These are phyloP conservation scores for Daphoenositta chrysoptera DNA, from an alignment of 2,113 vertebrate genomes.

Conservation along the genomic window DNA sequence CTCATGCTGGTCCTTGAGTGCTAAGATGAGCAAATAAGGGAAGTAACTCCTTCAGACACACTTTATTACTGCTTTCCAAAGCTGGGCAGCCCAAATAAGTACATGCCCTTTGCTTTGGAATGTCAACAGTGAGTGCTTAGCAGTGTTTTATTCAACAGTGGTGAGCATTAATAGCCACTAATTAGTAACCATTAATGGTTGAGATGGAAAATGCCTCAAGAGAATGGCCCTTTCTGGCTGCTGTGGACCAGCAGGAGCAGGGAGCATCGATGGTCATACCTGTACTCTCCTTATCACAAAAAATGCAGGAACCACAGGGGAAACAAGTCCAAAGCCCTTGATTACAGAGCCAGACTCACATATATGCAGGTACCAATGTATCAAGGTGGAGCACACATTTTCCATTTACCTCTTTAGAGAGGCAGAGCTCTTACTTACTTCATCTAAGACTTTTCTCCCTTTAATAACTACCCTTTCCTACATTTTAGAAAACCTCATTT, in stretches of 20 bases:
- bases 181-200: rapidly evolving
- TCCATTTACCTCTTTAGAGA: background rate
- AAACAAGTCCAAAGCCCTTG: background rate
- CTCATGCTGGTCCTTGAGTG: background rate
- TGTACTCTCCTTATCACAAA: background rate
- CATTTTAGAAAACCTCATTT: background rate
- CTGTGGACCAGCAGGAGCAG: background rate
- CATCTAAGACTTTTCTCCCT: background rate
- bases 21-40: background rate
- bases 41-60: background rate
- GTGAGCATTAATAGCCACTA: background rate
- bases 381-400: background rate
- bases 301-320: background rate
- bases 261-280: rapidly evolving
- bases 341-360: background rate
- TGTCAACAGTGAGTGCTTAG: background rate
- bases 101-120: background rate
- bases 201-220: background rate
- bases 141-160: background rate
- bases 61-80: background rate
- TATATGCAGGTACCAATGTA: background rate
- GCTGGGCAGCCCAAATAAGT: background rate
- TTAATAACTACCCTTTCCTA: background rate
- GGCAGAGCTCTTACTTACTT: background rate
- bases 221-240: background rate